Evolutionary conservation across 2,888 invertebrate species (phyloP).

Genomic region (Taenaris catops): DNA sequence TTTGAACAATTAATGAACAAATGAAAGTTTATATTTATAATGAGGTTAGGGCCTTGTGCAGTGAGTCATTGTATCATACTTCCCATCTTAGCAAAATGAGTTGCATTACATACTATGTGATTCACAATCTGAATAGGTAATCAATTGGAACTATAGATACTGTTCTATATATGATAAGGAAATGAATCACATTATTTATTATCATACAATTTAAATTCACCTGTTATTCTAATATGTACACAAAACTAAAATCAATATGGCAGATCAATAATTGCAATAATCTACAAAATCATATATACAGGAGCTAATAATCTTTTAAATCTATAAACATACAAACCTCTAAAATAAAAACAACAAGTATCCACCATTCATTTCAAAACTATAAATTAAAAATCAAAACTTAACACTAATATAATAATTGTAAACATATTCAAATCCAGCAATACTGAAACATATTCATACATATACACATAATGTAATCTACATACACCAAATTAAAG

Average conservation of each 20-base stretch:
- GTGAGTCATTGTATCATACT: conserved; percentile 8
- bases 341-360: conserved; percentile 66
- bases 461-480: conserved; percentile 27
- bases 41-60: conserved; percentile 8
- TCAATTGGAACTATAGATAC: conserved; percentile 8
- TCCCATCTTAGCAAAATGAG: conserved; percentile 10
- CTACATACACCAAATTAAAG: conserved; percentile 63
- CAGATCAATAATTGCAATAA: conserved; percentile 29
- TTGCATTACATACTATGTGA: conserved; percentile 13
- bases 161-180: conserved; percentile 12
- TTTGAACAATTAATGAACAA: conserved; percentile 2
- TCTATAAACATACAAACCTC: conserved; percentile 58
- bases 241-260: conserved; percentile 27
- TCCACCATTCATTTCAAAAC: conserved; percentile 41
- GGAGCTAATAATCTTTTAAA: conserved; percentile 30
- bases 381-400: conserved; percentile 59
- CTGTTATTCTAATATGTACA: conserved; percentile 14
- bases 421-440: conserved; percentile 38
- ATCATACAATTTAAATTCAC: conserved; percentile 13
- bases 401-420: conserved; percentile 46
- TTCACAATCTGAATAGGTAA: conserved; percentile 10
- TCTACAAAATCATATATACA: conserved; percentile 29
- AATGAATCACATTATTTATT: conserved; percentile 17
- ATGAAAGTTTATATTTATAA: conserved; percentile 3
- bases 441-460: conserved; percentile 27